Conservation (phyloP, 2,113 vertebrate species). For the Clarias macrocephalus region DNA sequence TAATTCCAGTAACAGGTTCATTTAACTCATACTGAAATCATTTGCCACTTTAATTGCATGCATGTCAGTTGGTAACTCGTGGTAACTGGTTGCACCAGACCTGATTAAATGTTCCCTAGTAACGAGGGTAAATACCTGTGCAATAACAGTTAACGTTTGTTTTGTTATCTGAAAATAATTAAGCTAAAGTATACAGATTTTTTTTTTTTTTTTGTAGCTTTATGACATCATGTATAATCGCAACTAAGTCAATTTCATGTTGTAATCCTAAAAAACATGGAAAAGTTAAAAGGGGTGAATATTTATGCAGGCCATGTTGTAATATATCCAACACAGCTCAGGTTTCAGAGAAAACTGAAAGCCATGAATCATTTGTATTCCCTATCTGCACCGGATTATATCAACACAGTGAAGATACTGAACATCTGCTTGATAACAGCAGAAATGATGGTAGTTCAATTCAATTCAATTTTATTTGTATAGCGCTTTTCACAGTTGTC, state of each 20-base stretch:
- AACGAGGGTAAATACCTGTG: not conserved
- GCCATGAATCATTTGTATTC: not conserved
- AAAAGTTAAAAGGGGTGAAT: not conserved
- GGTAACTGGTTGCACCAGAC: not conserved
- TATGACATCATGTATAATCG: not conserved
- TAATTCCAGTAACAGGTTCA: not conserved
- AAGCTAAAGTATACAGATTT: not conserved
- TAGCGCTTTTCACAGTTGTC: too few relatives aligned
- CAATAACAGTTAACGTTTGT: not conserved
- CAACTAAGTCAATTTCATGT: not conserved
- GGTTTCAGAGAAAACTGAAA: not conserved
- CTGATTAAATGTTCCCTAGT: not conserved
- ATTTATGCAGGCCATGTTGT: not conserved
- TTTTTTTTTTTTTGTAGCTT: not conserved
- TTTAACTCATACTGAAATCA: not conserved
- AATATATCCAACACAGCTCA: not conserved
- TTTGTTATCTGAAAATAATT: not conserved
- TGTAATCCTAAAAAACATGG: not conserved
- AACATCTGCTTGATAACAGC: not conserved
- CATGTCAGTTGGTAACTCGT: not conserved
- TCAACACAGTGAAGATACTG: not conserved
- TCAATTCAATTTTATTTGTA: too few relatives aligned
- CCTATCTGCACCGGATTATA: not conserved
- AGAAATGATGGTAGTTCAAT: not conserved
- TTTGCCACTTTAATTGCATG: not conserved